Evolutionary conservation across 2,113 vertebrate species (phyloP).

Genomic region (Myotis lucifugus): DNA sequence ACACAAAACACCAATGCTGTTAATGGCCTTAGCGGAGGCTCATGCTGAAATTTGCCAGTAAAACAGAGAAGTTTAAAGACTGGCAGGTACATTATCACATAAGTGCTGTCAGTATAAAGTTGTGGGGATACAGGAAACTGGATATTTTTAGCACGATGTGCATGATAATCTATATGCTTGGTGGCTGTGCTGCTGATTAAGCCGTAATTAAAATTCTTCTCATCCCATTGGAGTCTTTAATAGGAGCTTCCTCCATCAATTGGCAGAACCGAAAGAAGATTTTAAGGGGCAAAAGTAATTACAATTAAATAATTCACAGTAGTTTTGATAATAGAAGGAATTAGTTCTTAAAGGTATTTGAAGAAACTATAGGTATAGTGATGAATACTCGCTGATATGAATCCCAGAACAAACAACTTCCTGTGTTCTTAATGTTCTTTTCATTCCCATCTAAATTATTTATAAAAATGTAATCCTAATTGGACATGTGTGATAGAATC

Average conservation of each 20-base stretch:
- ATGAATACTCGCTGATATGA: constrained; percentile 87
- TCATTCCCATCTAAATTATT: constrained; percentile 83
- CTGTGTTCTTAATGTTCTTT: constrained; percentile 85
- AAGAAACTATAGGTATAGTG: constrained; percentile 90
- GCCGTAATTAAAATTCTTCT: constrained; percentile 97
- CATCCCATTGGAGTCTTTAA: constrained; percentile 93
- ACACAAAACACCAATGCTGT: constrained; percentile 98
- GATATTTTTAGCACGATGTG: constrained; percentile 99
- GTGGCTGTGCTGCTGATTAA: constrained; percentile 99
- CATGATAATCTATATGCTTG: constrained; percentile 99
- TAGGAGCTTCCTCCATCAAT: constrained; percentile 90
- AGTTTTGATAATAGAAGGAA: constrained; percentile 90
- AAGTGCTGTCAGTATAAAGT: constrained; percentile 96
- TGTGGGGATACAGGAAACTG: constrained; percentile 93
- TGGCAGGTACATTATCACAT: constrained; percentile 95
- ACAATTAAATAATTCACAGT: constrained; percentile 88
- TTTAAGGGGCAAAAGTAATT: constrained; percentile 88
- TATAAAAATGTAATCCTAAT: constrained; percentile 69
- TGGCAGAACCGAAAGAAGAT: constrained; percentile 90
- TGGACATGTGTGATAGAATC: constrained; percentile 71
- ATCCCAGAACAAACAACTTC: constrained; percentile 83
- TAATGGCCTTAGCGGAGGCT: constrained; percentile 90
- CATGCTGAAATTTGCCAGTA: constrained; percentile 92
- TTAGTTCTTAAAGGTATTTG: constrained; percentile 92
- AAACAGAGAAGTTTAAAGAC: constrained; percentile 88